These are phyloP conservation scores for Noturus placidus DNA, from an alignment of 2,113 vertebrate genomes.

Conservation along the genomic window DNA sequence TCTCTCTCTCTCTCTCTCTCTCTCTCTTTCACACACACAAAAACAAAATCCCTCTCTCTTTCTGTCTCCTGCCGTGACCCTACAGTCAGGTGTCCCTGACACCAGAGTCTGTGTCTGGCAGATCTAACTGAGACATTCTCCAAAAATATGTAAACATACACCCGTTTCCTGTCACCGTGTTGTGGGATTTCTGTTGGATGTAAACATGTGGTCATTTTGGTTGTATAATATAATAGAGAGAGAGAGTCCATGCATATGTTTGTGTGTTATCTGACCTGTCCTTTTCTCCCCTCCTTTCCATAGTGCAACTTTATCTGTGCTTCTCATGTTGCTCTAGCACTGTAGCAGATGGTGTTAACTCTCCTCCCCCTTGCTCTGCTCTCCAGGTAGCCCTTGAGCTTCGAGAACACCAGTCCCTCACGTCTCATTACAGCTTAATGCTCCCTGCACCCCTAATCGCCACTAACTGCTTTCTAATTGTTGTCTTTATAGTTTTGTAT, in stretches of 20 bases:
- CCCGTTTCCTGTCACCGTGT: neutral
- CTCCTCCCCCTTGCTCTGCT: slow-evolving; percentile 37
- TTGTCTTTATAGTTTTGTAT: slow-evolving; percentile 28
- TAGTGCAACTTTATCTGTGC: slow-evolving; percentile 50
- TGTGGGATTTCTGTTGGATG: neutral
- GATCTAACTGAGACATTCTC: slow-evolving; percentile 5
- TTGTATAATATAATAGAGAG: slow-evolving; percentile 13
- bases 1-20: slow-evolving; percentile 30
- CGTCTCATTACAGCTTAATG: slow-evolving; percentile 40
- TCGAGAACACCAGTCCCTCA: slow-evolving; percentile 24
- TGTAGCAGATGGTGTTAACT: slow-evolving; percentile 46
- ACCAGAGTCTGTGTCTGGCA: slow-evolving; percentile 40
- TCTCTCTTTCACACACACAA: neutral
- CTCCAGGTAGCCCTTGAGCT: slow-evolving; percentile 36
- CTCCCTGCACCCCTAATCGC: slow-evolving; percentile 18
- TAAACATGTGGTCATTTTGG: neutral
- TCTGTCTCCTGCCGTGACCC: slow-evolving; percentile 48
- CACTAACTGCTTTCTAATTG: slow-evolving; percentile 30
- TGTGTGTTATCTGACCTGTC: slow-evolving; percentile 50
- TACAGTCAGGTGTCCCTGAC: slow-evolving; percentile 45
- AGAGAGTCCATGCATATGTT: slow-evolving; percentile 14
- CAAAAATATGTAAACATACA: neutral
- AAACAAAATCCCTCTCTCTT: slow-evolving; percentile 6
- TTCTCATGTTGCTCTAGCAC: slow-evolving; percentile 50
- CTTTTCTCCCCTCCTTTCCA: slow-evolving; percentile 45